phyloP scores from a whole-genome alignment of 2,888 invertebrate species.

The Epinotia nisella region DNA sequence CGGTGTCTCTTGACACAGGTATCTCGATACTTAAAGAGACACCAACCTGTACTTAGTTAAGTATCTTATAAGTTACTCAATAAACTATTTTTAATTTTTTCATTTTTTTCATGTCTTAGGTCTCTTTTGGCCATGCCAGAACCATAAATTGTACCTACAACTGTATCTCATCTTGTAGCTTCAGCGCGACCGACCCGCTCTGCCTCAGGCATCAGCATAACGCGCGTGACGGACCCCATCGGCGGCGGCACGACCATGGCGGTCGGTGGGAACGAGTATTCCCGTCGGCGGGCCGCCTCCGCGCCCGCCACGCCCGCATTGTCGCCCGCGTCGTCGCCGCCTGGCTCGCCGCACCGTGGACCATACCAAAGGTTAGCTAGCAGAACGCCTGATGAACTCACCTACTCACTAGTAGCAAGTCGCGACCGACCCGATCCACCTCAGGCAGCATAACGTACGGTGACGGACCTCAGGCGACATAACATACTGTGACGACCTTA shows the following conservation, averaged over 20 bases:
- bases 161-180: constrained; percentile 65
- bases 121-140: too few relatives aligned
- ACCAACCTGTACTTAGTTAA: too few relatives aligned
- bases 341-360: constrained; percentile 84
- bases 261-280: constrained; percentile 84
- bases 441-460: neutral
- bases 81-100: too few relatives aligned
- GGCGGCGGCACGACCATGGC: constrained; percentile 86
- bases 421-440: neutral
- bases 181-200: constrained; percentile 90
- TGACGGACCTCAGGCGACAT: too few relatives aligned
- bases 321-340: constrained; percentile 91
- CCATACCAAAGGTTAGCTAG: constrained; percentile 65
- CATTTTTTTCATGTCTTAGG: too few relatives aligned
- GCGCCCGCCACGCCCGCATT: constrained; percentile 90
- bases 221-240: constrained; percentile 84
- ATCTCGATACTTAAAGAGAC: too few relatives aligned
- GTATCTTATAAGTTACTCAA: too few relatives aligned
- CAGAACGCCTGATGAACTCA: neutral
- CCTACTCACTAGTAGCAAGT: neutral
- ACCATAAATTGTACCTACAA: neutral
- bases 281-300: constrained; percentile 86
- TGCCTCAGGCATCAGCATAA: constrained; percentile 88
- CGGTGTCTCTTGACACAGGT: too few relatives aligned
- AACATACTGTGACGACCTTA: too few relatives aligned